Conservation (phyloP, 2,797 vertebrate genomes). For the Ptychobarbus kaznakovi region DNA sequence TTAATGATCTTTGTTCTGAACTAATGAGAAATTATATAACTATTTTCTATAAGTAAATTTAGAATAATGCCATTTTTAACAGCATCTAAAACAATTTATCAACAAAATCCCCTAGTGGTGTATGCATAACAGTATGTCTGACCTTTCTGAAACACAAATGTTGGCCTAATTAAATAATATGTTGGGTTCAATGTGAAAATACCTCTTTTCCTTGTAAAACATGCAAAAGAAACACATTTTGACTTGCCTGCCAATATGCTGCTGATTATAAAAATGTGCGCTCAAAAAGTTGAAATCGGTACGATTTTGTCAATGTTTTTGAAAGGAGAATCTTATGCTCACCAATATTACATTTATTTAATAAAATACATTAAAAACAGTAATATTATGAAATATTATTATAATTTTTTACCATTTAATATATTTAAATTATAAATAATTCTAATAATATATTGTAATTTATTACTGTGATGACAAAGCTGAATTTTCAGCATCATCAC, state of each 20-base stretch:
- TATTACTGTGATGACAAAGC: too few species aligned
- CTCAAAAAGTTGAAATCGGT: not conserved
- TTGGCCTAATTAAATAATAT: too few species aligned
- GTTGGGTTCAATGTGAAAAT: not conserved
- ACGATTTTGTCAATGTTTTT: not conserved
- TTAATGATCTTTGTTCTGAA: constrained; percentile 72
- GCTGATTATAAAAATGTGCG: not conserved
- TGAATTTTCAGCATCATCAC: not conserved
- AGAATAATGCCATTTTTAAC: constrained; percentile 38
- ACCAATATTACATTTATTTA: too few species aligned
- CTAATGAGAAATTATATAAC: constrained; percentile 63
- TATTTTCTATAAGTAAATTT: constrained; percentile 46
- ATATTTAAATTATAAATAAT: too few species aligned
- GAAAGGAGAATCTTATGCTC: not conserved
- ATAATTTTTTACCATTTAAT: too few species aligned
- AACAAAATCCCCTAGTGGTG: not conserved
- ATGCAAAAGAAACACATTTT: not conserved
- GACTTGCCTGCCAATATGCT: not conserved
- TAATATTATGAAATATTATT: not conserved
- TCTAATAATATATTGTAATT: too few species aligned
- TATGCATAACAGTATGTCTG: not conserved
- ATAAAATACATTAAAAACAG: too few species aligned
- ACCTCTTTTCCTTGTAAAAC: not conserved
- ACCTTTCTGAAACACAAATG: not conserved
- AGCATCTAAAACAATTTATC: constrained; percentile 10